These are phyloP conservation scores for Parotia lawesii DNA, from an alignment of 2,113 vertebrate genomes.

Conservation along the genomic window DNA sequence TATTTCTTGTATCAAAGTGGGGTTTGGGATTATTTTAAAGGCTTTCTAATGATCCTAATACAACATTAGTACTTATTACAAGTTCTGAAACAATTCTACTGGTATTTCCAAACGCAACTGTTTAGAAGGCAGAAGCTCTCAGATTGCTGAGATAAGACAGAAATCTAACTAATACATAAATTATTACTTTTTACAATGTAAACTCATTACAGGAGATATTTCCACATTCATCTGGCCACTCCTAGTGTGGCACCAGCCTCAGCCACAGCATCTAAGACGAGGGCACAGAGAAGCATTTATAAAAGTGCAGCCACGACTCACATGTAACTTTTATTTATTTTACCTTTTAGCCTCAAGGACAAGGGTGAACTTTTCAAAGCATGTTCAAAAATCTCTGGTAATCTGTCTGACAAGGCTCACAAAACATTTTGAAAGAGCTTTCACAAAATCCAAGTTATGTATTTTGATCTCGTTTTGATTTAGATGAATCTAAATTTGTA, in stretches of 20 bases:
- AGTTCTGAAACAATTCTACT: not conserved
- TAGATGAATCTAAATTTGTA: not conserved
- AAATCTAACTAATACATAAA: not conserved
- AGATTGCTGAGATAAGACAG: not conserved
- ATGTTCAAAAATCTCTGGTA: not conserved
- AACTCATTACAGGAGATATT: not conserved
- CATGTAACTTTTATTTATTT: not conserved
- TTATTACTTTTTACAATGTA: not conserved
- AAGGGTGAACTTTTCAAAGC: not conserved
- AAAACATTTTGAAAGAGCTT: not conserved
- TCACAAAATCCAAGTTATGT: not conserved
- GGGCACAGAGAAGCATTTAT: not conserved
- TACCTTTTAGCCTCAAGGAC: not conserved
- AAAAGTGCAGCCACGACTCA: not conserved
- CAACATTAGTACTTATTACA: not conserved
- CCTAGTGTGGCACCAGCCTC: not conserved
- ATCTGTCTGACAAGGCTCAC: not conserved
- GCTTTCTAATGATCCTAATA: not conserved
- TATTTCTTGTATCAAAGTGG: not conserved
- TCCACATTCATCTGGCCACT: not conserved
- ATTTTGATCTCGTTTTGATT: not conserved
- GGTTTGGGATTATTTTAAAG: accelerated
- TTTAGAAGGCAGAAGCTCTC: not conserved
- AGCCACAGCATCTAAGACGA: not conserved
- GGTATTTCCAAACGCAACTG: not conserved